Conservation (phyloP, 2,888 invertebrate species). For the Opisthograptis luteolata region DNA sequence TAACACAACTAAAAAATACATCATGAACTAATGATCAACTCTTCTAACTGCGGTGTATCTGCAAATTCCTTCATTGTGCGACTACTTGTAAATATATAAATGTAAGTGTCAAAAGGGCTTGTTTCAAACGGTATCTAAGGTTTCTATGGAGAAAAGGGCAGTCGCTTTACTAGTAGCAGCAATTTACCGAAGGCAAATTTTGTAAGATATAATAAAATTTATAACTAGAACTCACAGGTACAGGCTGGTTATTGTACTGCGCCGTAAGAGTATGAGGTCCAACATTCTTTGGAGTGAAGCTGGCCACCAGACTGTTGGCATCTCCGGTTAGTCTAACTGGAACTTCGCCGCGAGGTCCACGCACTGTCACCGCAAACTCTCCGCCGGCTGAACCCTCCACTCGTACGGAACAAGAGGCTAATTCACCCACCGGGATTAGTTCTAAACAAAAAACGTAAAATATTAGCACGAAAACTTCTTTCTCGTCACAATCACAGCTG, state of each 20-base stretch:
- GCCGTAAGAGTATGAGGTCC: slow-evolving; percentile 96
- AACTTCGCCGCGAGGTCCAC: slow-evolving; percentile 93
- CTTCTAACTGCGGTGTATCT: too few species aligned
- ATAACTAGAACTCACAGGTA: slow-evolving; percentile 87
- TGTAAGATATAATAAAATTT: too few species aligned
- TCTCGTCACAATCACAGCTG: too few species aligned
- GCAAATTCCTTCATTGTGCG: too few species aligned
- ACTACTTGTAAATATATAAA: too few species aligned
- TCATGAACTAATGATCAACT: too few species aligned
- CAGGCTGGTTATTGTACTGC: slow-evolving; percentile 94
- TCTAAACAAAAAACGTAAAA: slow-evolving; percentile 72
- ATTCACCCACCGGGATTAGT: slow-evolving; percentile 91
- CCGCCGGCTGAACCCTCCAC: slow-evolving; percentile 87
- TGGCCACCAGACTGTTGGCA: slow-evolving; percentile 93
- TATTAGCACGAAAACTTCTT: neutral
- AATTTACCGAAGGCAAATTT: too few species aligned
- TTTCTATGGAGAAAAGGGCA: too few species aligned
- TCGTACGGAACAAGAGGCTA: slow-evolving; percentile 78
- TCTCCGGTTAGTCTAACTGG: slow-evolving; percentile 96
- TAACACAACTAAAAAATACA: too few species aligned
- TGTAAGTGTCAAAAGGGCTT: too few species aligned
- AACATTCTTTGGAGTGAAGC: slow-evolving; percentile 96
- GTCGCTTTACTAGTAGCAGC: too few species aligned
- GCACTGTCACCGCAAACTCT: slow-evolving; percentile 94
- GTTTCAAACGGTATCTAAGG: too few species aligned